Evolutionary conservation across 2,888 invertebrate species (phyloP).

Genomic region (Melanargia galathea): DNA sequence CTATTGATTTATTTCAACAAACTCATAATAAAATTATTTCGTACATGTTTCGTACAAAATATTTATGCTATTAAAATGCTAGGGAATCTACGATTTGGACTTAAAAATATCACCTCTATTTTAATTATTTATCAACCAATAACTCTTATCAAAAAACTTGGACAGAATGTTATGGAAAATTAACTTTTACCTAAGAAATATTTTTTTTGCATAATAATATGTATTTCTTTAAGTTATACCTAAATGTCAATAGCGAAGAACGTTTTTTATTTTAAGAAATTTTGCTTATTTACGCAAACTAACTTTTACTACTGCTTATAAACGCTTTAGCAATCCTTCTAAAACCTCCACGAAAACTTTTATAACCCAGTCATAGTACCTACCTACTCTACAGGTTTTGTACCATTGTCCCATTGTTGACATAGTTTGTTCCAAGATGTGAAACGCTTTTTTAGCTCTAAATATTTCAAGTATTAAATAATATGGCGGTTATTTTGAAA

Average conservation of each 20-base stretch:
- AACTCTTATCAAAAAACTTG: no score
- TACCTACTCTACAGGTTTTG: background rate
- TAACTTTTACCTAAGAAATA: background rate
- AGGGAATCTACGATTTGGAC: no score
- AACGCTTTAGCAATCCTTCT: slow-evolving; percentile 30
- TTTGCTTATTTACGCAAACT: slow-evolving; percentile 23
- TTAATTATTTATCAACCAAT: no score
- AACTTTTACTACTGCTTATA: slow-evolving; percentile 30
- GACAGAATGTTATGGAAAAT: no score
- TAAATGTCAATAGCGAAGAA: slow-evolving; percentile 26
- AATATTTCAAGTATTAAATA: background rate
- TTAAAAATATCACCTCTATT: no score
- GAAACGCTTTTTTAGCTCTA: background rate
- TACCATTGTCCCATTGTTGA: no score
- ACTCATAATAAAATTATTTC: background rate
- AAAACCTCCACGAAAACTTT: slow-evolving; percentile 20
- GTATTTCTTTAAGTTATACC: background rate
- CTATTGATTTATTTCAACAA: slow-evolving; percentile 10
- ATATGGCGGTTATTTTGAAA: slow-evolving; percentile 7
- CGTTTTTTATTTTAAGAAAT: slow-evolving; percentile 24
- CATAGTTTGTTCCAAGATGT: slow-evolving; percentile 7
- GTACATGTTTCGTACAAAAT: no score
- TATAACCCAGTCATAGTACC: slow-evolving; percentile 18
- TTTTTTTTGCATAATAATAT: no score
- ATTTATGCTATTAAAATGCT: no score